phyloP scores from a whole-genome alignment of 1,140 invertebrate species.

The Drosophila truncata region DNA sequence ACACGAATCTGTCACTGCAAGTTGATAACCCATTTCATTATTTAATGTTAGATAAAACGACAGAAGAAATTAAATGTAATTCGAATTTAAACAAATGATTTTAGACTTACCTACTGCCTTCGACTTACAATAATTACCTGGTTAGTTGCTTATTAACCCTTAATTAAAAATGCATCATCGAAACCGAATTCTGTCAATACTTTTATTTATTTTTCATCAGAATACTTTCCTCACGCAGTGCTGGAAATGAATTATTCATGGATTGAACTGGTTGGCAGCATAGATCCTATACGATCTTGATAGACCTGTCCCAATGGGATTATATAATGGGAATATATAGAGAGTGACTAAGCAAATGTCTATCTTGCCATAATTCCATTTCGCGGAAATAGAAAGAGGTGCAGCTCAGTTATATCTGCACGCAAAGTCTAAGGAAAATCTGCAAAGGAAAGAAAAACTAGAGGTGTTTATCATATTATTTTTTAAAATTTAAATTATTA shows the following conservation, averaged over 20 bases:
- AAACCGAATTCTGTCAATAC: not conserved
- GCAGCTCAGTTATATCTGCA: not conserved
- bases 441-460: not conserved
- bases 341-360: conserved; percentile 6
- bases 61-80: not conserved
- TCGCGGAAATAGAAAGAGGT: not conserved
- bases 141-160: not conserved
- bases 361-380: not conserved
- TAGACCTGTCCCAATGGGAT: conserved; percentile 16
- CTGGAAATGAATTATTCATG: conserved; percentile 24
- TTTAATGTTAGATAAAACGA: not conserved
- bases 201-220: conserved; percentile 11
- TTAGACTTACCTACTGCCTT: not conserved
- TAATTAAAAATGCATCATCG: conserved; percentile 13
- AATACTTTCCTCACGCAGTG: conserved; percentile 19
- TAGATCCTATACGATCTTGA: conserved; percentile 12
- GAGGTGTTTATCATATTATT: no score
- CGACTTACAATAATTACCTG: not conserved
- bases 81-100: not conserved
- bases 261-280: conserved; percentile 15
- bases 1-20: not conserved
- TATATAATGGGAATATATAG: conserved; percentile 1
- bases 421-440: not conserved
- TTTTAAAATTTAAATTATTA: no score
- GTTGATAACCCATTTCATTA: not conserved